Evolutionary conservation across 1,140 invertebrate genomes (phyloP).

Genomic region (Drosophila mauritiana): DNA sequence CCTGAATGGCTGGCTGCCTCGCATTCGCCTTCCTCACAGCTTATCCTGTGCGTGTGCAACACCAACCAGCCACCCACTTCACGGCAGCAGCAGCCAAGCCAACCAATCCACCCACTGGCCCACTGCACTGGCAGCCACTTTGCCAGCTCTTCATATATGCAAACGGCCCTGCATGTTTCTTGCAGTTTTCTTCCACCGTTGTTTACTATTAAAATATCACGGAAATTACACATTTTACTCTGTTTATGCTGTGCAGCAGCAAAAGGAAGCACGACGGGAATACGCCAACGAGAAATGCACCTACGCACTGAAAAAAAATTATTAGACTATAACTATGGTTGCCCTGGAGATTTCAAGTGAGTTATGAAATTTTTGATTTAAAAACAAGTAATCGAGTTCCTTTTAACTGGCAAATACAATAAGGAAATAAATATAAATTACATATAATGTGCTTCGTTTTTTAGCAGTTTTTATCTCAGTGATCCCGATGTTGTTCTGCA

Average conservation of each 20-base stretch:
- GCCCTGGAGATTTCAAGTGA: neutral
- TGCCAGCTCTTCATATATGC: constrained; percentile 65
- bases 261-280: constrained; percentile 27
- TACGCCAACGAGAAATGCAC: constrained; percentile 13
- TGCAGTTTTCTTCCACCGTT: constrained; percentile 68
- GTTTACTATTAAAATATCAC: constrained; percentile 83
- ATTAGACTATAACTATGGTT: too few species aligned
- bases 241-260: constrained; percentile 71
- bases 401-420: too few species aligned
- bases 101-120: neutral
- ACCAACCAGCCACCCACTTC: neutral
- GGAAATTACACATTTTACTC: constrained; percentile 83
- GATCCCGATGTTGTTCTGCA: neutral
- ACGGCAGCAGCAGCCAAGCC: neutral
- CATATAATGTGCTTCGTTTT: too few species aligned
- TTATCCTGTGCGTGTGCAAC: constrained; percentile 72
- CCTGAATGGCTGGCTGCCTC: constrained; percentile 46
- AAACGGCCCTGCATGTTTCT: constrained; percentile 62
- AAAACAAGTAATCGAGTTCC: too few species aligned
- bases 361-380: neutral
- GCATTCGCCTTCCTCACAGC: constrained; percentile 25
- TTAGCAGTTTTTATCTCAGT: constrained; percentile 1
- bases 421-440: too few species aligned
- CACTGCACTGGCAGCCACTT: constrained; percentile 57
- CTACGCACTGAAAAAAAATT: neutral